Evolutionary conservation across 2,888 invertebrate species (phyloP), one percentile per base, ranked within the genome.

Genomic region (Hylaea fasciaria): DNA sequence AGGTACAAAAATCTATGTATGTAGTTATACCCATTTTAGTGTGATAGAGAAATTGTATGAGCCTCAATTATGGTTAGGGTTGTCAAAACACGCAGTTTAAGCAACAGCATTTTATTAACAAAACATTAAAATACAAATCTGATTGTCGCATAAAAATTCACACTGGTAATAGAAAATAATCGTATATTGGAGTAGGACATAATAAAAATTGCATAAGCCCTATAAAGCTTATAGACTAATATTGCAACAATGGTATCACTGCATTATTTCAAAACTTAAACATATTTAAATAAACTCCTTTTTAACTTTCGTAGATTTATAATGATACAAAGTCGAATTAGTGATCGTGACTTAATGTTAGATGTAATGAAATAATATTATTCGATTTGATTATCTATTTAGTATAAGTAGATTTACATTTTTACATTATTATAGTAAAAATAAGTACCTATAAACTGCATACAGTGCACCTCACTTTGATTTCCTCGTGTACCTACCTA

Each of bases 211-310:
- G 81, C 80, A 78, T 76, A 80, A 79, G 78, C 79, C 78, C 74
- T 75, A 70, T 72, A 68, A 77, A 82, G 79, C 84, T 87, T 91
- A 89, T 51, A 69, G 71, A 73, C 89, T 91, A 92, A 83, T 92
- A 92, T 92, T 92, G 92, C 92, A 91, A 91, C 90, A 84, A 80
- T 80, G 78, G 74, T 91, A 91, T 92, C 92, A 92, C 92, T 86
- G 88, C 86, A 86, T 54, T 78, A 75, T 49, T 74, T 75, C 71
- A 77, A 81, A 65, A 64, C 67, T 73, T 76, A 73, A 64, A 66
- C 69, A 72, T 63, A 69, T 64, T 69, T 72, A 73, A 73, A 74
- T 66, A 67, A 64, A 53, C 41, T 59, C 64, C 37, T 37, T 65
- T 58, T 64, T 65, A 69, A 58, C 49, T 64, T 72, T 71, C 70